Percentiles rank a stretch among this genome's conserved stretches.
These are phyloP conservation scores for Zophobas atratus DNA, from an alignment of 1,140 invertebrate genomes.

Conservation along the genomic window DNA sequence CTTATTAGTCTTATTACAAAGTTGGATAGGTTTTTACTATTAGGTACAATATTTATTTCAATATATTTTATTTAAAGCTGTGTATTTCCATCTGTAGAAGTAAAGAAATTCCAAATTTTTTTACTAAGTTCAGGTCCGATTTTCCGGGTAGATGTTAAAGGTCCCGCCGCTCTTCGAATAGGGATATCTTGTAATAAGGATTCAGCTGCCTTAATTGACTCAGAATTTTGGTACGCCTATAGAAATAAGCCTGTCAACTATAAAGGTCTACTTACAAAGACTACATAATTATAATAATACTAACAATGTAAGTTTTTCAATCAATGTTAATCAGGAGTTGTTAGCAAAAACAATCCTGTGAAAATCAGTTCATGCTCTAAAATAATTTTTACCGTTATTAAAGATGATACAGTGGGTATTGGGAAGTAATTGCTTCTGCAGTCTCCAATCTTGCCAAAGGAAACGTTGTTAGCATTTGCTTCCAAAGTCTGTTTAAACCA, in stretches of 20 bases:
- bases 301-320: too few species aligned
- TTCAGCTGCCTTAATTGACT: slow-evolving; percentile 69
- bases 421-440: slow-evolving; percentile 78
- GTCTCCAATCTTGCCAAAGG: slow-evolving; percentile 80
- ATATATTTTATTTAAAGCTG: slow-evolving; percentile 19
- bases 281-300: too few species aligned
- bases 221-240: slow-evolving; percentile 74
- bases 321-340: too few species aligned
- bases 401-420: slow-evolving; percentile 76
- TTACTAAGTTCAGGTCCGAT: slow-evolving; percentile 85
- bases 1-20: too few species aligned
- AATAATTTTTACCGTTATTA: slow-evolving; percentile 67
- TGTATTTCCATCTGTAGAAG: slow-evolving; percentile 66
- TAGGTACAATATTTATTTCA: too few species aligned
- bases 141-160: slow-evolving; percentile 74
- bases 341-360: too few species aligned
- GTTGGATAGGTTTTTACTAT: too few species aligned
- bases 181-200: slow-evolving; percentile 78
- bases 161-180: slow-evolving; percentile 78
- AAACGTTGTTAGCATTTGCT: slow-evolving; percentile 83
- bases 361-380: too few species aligned
- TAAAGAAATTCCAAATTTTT: slow-evolving; percentile 82
- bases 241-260: too few species aligned
- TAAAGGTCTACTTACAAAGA: too few species aligned
- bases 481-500: slow-evolving; percentile 82